phyloP scores from a whole-genome alignment of 1,140 invertebrate genomes.

The Cryptotermes secundus region DNA sequence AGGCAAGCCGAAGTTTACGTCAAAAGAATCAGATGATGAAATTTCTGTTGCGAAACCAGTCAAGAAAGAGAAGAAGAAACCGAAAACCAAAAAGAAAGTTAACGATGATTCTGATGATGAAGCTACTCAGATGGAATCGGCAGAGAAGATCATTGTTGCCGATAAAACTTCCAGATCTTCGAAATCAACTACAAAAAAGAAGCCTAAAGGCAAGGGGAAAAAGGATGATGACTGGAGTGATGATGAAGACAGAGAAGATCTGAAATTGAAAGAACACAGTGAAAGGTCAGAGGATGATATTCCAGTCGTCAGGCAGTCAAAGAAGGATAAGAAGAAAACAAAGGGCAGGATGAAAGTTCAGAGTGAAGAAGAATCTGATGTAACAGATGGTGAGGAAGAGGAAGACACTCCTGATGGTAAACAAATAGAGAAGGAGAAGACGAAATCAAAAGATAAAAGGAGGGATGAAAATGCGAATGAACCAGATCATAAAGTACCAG shows the following conservation, averaged over 20 bases:
- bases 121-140: neutral
- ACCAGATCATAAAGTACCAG: conserved; percentile 18
- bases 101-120: conserved; percentile 23
- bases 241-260: conserved; percentile 45
- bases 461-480: conserved; percentile 42
- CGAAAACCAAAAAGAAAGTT: conserved; percentile 28
- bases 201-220: conserved; percentile 35
- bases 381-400: conserved; percentile 34
- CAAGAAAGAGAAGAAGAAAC: conserved; percentile 29
- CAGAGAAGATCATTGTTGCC: neutral
- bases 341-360: conserved; percentile 48
- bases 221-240: conserved; percentile 51
- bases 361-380: conserved; percentile 47
- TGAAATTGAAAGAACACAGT: neutral
- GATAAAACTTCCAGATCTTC: neutral
- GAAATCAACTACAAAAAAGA: conserved; percentile 32
- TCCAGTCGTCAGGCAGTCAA: conserved; percentile 38
- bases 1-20: conserved; percentile 14
- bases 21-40: conserved; percentile 34
- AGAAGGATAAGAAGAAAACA: conserved; percentile 40
- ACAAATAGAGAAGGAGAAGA: conserved; percentile 40
- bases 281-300: conserved; percentile 40
- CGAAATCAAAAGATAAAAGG: conserved; percentile 45
- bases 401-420: conserved; percentile 34
- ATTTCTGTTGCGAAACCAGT: conserved; percentile 30